Percentiles rank a stretch among this genome's conserved stretches.
Conservation (phyloP, 1,140 invertebrate species). For the Oreohelix idahoensis region DNA sequence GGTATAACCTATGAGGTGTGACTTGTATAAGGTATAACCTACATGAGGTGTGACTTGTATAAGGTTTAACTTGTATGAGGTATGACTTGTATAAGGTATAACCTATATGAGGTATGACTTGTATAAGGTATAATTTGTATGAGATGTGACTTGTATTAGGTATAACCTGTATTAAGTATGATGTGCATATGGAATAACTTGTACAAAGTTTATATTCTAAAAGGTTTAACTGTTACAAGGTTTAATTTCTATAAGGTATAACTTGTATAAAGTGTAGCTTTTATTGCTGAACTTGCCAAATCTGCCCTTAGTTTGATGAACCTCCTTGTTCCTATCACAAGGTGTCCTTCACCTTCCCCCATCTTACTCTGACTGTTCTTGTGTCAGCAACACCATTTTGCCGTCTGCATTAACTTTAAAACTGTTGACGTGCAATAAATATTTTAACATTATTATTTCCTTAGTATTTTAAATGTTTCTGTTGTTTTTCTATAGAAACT, state of each 20-base stretch:
- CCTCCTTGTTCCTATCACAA: neutral
- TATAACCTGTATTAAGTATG: no score
- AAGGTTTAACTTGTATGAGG: neutral
- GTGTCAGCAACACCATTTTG: neutral
- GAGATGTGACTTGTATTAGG: neutral
- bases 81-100: neutral
- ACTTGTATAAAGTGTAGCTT: neutral
- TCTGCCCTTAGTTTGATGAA: neutral
- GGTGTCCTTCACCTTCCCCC: neutral
- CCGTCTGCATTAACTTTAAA: neutral
- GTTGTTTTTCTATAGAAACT: neutral
- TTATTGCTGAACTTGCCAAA: neutral
- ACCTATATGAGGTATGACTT: neutral
- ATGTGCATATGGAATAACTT: neutral
- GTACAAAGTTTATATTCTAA: neutral
- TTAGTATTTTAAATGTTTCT: neutral
- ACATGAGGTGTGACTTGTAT: no score
- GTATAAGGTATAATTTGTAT: neutral
- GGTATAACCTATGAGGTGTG: neutral
- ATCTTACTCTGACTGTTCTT: neutral
- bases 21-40: neutral
- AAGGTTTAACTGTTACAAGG: neutral
- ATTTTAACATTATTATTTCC: neutral
- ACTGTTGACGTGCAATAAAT: conserved; percentile 9
- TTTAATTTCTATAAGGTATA: neutral